Percentiles rank a stretch among this genome's conserved stretches.
phyloP scores from a whole-genome alignment of 92 coral and sea anemone genomes.

The Ricordea florida region DNA sequence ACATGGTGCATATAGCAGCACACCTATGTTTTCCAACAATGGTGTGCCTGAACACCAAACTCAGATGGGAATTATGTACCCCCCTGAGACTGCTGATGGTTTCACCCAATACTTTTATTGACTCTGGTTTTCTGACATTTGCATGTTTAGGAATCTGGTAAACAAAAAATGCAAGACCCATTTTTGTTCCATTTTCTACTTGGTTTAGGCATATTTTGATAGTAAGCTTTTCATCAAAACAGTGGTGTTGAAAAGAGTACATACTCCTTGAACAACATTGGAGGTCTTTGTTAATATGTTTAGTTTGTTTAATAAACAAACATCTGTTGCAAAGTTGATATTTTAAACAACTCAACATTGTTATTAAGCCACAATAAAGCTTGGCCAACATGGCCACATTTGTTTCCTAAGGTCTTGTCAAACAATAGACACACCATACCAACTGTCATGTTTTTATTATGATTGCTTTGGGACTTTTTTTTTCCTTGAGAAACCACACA shows the following conservation, averaged over 20 bases:
- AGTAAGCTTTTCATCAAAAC: constrained; percentile 27
- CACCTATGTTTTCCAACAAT: too few species aligned
- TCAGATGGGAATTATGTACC: constrained; percentile 33
- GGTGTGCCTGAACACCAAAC: constrained; percentile 25
- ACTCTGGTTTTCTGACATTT: constrained; percentile 30
- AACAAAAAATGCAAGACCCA: constrained; percentile 26
- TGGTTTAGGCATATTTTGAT: constrained; percentile 27
- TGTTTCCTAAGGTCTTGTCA: too few species aligned
- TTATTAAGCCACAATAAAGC: too few species aligned
- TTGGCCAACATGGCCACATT: too few species aligned
- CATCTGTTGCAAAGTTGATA: too few species aligned
- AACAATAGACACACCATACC: too few species aligned
- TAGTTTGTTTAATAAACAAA: too few species aligned
- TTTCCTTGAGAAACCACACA: too few species aligned
- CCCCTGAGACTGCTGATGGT: constrained; percentile 32
- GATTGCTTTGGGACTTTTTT: too few species aligned
- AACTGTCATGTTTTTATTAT: too few species aligned
- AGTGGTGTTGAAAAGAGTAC: neutral
- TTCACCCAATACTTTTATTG: constrained; percentile 26
- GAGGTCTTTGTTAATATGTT: too few species aligned
- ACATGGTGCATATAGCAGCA: constrained; percentile 25
- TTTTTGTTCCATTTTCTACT: constrained; percentile 36
- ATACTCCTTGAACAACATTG: constrained; percentile 3
- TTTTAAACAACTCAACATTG: too few species aligned
- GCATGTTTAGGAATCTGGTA: constrained; percentile 23